A percentile compares a stretch with the other conserved stretches of the same genome.
Conservation (phyloP, 35 echinoderm and acorn worm species). For the Ophioderma brevispina region DNA sequence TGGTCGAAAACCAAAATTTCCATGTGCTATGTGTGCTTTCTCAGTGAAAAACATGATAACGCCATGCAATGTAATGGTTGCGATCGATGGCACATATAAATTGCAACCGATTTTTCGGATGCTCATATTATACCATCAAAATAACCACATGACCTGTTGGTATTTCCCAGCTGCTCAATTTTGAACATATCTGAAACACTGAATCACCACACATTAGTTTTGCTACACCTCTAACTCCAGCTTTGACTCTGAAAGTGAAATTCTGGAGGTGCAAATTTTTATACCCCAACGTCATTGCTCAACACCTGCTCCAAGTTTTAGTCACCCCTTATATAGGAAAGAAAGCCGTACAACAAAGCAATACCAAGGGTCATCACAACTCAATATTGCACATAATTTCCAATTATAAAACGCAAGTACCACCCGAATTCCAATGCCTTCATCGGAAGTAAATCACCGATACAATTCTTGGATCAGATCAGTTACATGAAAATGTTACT, state of each 20-base stretch:
- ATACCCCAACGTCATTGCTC: no score
- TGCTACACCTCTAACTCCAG: no score
- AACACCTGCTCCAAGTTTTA: no score
- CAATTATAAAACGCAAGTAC: neutral
- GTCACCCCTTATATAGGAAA: no score
- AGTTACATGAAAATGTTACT: neutral
- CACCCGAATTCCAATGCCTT: constrained; percentile 12
- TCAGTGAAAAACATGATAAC: constrained; percentile 16
- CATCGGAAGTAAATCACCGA: constrained; percentile 29
- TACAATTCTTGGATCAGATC: constrained; percentile 25
- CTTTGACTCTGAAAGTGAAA: no score
- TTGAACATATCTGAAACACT: no score
- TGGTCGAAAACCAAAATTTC: constrained; percentile 29
- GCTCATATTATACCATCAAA: constrained; percentile 1
- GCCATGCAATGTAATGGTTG: constrained; percentile 9
- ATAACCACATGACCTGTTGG: neutral
- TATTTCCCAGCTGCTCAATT: neutral
- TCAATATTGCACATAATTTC: constrained; percentile 5
- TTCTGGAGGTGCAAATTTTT: no score
- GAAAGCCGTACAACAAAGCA: no score
- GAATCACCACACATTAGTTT: no score
- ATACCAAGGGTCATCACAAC: constrained; percentile 2
- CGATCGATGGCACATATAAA: neutral
- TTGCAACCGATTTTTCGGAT: constrained; percentile 11
- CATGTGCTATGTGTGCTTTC: constrained; percentile 9